Base-by-base conservation (phyloP, 2,797 vertebrate genomes). In the Menidia menidia region DNA sequence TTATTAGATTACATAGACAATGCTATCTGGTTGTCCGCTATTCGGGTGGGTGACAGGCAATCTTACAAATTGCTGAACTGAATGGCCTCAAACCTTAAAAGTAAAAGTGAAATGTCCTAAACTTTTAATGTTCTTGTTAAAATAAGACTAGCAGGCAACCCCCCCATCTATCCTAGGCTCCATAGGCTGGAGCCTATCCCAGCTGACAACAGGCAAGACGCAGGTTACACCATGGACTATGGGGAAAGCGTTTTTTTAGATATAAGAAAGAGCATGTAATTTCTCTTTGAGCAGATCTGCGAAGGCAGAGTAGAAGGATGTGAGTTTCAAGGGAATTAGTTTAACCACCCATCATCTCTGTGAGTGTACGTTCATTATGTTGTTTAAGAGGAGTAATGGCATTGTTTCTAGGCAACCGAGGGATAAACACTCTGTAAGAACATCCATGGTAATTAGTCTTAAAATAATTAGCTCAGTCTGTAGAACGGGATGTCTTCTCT, bases 1-100 rank as follows among this genome's bases (percentile, higher is more conserved):
- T 59, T 47, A 84, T 71, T 69, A 50, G 25, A 66, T 81, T 71
- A 73, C 41, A 51, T 42, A 75, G 42, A 41, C 50, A 52, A 78
- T 52, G 61, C 39, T 56, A 58, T 73, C 47, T 62, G 59, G 45
- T 9, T 60, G 43, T 71, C 60, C 15, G 64, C 3, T 66, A 39
- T 54, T 31, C 63, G 59, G 31, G 60, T 25, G 52, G 57, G 41
- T 31, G 35, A 74, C 55, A 12, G 52, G 25, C 53, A 64, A 70
- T 71, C 59, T 33, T 16, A 2, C 3, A 19, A n/a, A 6, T 48
- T 47, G n/a, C 11, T 1, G 16, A 53, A 32, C 31, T 39, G 35
- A 39, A 5, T 39, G 2, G 35, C 10, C 4, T 39, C 3, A n/a
- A 53, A 4, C 30, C 12, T 2, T 25, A 10, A 4, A 13, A 55